Percentiles rank a stretch among this genome's conserved stretches.
Conservation (phyloP, 1,140 invertebrate genomes). For the Vanessa atalanta region DNA sequence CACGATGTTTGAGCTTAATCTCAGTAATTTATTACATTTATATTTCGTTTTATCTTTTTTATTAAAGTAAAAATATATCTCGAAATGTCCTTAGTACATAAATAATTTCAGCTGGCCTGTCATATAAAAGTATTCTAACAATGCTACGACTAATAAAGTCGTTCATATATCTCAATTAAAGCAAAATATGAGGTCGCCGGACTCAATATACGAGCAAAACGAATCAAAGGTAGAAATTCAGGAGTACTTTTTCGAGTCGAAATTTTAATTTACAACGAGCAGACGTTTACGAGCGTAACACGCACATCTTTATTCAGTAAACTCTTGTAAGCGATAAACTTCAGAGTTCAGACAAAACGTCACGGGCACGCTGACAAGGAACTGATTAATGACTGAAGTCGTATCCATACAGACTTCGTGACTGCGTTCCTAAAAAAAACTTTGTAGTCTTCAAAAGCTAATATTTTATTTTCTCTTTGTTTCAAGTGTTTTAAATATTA, state of each 20-base stretch:
- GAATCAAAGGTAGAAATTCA: conserved; percentile 37
- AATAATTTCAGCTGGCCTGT: conserved; percentile 1
- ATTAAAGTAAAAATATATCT: not conserved
- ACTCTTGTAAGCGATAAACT: conserved; percentile 30
- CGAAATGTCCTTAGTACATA: not conserved
- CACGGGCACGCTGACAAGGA: conserved; percentile 18
- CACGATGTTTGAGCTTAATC: too few species aligned
- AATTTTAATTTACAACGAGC: conserved; percentile 51
- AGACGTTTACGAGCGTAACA: conserved; percentile 45
- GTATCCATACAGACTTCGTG: conserved; percentile 22
- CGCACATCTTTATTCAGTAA: conserved; percentile 46
- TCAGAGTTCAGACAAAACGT: conserved; percentile 16
- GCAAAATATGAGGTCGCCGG: conserved; percentile 28
- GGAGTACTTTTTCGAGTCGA: conserved; percentile 40
- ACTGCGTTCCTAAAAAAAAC: conserved; percentile 1
- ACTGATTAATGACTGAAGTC: conserved; percentile 33
- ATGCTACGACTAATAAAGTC: conserved; percentile 12
- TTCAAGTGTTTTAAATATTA: too few species aligned
- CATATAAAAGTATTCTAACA: conserved; percentile 10
- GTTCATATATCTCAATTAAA: conserved; percentile 31
- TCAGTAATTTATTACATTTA: too few species aligned
- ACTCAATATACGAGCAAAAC: conserved; percentile 39
- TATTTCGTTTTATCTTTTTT: conserved; percentile 2
- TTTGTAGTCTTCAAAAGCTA: conserved; percentile 6
- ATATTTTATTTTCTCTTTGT: not conserved